A percentile compares a stretch with the other conserved stretches of the same genome.
Conservation (phyloP, 2,797 vertebrate genomes). For the Gymnocypris eckloni region DNA sequence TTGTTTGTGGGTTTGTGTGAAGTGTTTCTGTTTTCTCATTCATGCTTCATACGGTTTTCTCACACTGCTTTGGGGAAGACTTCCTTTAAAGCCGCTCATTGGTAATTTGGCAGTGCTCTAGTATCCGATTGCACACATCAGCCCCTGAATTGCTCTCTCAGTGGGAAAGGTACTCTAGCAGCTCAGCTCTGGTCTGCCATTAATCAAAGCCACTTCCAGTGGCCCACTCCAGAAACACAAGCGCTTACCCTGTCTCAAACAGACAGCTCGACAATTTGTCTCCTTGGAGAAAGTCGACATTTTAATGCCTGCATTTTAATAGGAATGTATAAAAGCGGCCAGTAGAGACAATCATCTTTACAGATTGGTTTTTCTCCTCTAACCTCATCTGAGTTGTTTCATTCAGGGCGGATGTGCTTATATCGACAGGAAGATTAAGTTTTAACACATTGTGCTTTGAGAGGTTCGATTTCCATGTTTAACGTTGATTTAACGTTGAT, state of each 20-base stretch:
- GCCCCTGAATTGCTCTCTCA: constrained; percentile 65
- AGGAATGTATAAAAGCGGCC: constrained; percentile 59
- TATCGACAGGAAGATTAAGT: constrained; percentile 24
- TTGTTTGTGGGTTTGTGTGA: constrained; percentile 31
- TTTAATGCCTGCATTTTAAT: constrained; percentile 64
- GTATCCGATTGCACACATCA: constrained; percentile 67
- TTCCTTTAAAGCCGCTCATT: constrained; percentile 50
- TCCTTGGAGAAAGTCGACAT: constrained; percentile 64
- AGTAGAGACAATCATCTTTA: constrained; percentile 62
- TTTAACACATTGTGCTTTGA: constrained; percentile 30
- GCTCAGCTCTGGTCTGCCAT: constrained; percentile 72
- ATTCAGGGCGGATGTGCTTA: constrained; percentile 36
- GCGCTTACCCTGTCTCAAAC: constrained; percentile 76
- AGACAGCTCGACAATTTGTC: constrained; percentile 81
- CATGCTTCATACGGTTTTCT: constrained; percentile 51
- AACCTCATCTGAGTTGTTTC: constrained; percentile 55
- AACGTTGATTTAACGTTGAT: constrained; percentile 16
- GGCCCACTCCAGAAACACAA: constrained; percentile 80
- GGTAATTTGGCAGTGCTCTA: constrained; percentile 59
- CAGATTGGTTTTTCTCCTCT: constrained; percentile 60
- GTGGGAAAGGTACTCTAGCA: constrained; percentile 69
- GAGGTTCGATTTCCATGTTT: constrained; percentile 16
- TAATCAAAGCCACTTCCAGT: constrained; percentile 84
- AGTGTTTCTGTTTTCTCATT: constrained; percentile 38
- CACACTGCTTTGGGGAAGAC: constrained; percentile 51